phyloP scores from a whole-genome alignment of 2,888 invertebrate species.

The Acrobeloides nanus region DNA sequence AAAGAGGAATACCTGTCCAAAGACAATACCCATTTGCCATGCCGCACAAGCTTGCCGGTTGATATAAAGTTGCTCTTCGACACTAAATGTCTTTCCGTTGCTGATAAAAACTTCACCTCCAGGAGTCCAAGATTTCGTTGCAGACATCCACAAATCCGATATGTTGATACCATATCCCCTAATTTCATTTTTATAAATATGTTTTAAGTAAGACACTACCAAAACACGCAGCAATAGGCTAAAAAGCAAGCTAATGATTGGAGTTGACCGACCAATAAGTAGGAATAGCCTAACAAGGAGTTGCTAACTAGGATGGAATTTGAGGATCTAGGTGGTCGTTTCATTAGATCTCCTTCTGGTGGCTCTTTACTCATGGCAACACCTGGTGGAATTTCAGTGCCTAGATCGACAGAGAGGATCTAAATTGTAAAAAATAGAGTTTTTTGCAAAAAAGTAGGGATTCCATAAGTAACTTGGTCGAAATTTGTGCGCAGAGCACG shows the following conservation, averaged over 20 bases:
- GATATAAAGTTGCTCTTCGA: no score
- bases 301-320: slow-evolving; percentile 19
- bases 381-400: slow-evolving; percentile 29
- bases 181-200: no score
- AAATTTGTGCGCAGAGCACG: no score
- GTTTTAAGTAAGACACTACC: no score
- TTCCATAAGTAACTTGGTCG: no score
- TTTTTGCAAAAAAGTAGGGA: no score
- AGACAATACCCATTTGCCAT: slow-evolving; percentile 30
- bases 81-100: no score
- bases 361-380: slow-evolving; percentile 28
- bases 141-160: slow-evolving; percentile 19
- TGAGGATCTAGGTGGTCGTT: slow-evolving; percentile 14
- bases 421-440: no score
- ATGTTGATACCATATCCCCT: slow-evolving; percentile 18
- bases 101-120: no score
- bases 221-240: slow-evolving; percentile 28
- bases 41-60: slow-evolving; percentile 25
- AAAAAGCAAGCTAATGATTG: slow-evolving; percentile 18
- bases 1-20: slow-evolving; percentile 31
- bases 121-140: no score
- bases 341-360: slow-evolving; percentile 26
- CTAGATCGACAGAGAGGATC: slow-evolving; percentile 23
- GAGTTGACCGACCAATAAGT: slow-evolving; percentile 23
- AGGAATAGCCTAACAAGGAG: slow-evolving; percentile 23